Base-by-base conservation (phyloP, 37 sponge, comb jelly and placozoan species). In the Halichondria panicea region DNA sequence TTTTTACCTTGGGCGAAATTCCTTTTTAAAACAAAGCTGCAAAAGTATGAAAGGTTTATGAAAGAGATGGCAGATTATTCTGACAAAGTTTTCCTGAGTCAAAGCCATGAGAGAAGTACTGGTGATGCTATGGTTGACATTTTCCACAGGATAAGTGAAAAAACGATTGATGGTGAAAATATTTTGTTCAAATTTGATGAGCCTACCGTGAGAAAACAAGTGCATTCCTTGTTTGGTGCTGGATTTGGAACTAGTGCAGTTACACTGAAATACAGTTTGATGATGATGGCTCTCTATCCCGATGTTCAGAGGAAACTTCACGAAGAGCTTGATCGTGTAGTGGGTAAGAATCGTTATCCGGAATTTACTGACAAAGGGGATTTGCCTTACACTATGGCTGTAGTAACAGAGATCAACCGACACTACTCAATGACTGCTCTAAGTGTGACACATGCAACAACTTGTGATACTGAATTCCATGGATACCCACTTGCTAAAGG, bases 361-460 rank as follows among this genome's bases (percentile, higher is more conserved):
- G 42, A 37, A 21, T 69, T 68, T 7, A 71, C 68, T 7, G 80
- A 79, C 48, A 42, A 53, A 25, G 48, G 25, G 8, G 33, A 50
- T 8, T 12, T 79, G 12, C 67, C 66, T 31, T 79, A 79, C 43
- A 79, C 80, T 54, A 25, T 53, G 8, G 80, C 80, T 31, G 39
- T 45, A 2, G 4, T 79, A 32, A 27, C 40, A 34, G 80, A 79
- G 44, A 34, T 79, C 22, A 69, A 58, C 40, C 65, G 80, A 31
- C 38, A 68, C 60, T 71, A 79, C 62, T 79, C 80, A 38, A 33
- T 79, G 71, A 22, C 80, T 2, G 71, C 80, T 39, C 60, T 79
- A 22, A 41, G 45, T 42, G 31, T 68, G 7, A 79, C 80, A 57
- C 80, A 68, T 40, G 25, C 80, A 40, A 69, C 80, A 7, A 79